Conservation (phyloP, 1,140 invertebrate species). For the Aphidius gifuensis region DNA sequence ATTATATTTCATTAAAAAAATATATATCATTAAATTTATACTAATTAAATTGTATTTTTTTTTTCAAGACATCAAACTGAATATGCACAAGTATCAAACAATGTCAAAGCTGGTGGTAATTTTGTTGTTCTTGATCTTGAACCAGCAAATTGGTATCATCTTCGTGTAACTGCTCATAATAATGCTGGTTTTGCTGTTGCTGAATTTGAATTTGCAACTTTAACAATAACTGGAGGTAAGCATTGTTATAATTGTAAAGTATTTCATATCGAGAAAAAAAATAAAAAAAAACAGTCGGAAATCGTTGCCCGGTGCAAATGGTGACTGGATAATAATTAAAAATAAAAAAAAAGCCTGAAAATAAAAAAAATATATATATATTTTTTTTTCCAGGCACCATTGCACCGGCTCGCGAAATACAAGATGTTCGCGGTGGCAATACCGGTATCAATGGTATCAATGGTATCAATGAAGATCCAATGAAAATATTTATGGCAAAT, state of each 20-base stretch:
- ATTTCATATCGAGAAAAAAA: neutral
- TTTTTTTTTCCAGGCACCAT: conserved; percentile 85
- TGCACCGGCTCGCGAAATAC: conserved; percentile 82
- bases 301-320: conserved; percentile 50
- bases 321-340: conserved; percentile 37
- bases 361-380: conserved; percentile 20
- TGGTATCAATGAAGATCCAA: conserved; percentile 65
- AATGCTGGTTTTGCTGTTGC: conserved; percentile 92
- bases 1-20: conserved; percentile 26
- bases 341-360: conserved; percentile 15
- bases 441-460: conserved; percentile 21
- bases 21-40: neutral
- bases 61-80: conserved; percentile 68
- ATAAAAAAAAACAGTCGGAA: conserved; percentile 17
- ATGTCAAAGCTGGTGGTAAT: conserved; percentile 85
- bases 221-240: conserved; percentile 89
- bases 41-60: neutral
- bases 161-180: conserved; percentile 90
- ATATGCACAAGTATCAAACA: conserved; percentile 92
- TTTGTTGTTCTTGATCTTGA: conserved; percentile 88
- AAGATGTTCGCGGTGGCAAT: conserved; percentile 62
- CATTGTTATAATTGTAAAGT: conserved; percentile 12
- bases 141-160: conserved; percentile 88
- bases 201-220: conserved; percentile 91
- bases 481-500: conserved; percentile 81